Evolutionary conservation across 2,113 vertebrate species (phyloP), one percentile per base, ranked within the genome.

Genomic region (Orthonyx spaldingii): DNA sequence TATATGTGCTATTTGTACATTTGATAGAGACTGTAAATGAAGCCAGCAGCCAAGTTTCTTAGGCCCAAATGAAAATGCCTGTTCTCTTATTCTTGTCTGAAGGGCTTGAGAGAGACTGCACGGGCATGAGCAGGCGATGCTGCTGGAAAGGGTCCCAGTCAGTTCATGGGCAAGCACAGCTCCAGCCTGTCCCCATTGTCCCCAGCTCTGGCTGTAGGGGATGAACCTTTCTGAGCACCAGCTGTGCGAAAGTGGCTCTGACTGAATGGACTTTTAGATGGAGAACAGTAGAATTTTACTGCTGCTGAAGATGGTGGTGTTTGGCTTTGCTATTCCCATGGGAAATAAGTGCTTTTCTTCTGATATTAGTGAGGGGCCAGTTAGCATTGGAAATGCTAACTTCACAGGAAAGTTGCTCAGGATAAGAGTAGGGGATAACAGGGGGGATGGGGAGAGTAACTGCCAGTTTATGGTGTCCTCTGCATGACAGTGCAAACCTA

Each of bases 401-500:
- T 83, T 52, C n/a, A 11, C 0, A 13, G 57, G 39, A 56, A 26
- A 10, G 33, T 16, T 75, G 35, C 42, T 82, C 19, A 16, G 47
- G 39, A 32, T 37, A 64, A n/a, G 47, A 68, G 42, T 1, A 16
- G 19, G 27, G 30, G 16, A 19, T 68, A 71, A n/a, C 20, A 61
- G 63, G 52, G 57, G 19, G 32, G 21, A 39, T 37, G 42, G 56
- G 30, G 33, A 78, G 13, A 59, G n/a, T 30, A 42, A 28, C 28
- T 78, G 35, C 47, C 24, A 18, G 14, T 15, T 55, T 44, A 15
- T 2, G 27, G 14, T 33, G 46, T 41, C 42, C 64, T 81, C 20
- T 69, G 56, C n/a, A 6, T 3, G 13, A 3, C 1, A n/a, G 55
- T 24, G 17, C 56, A 84, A 60, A 47, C 9, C 0, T 1, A 21